Percentiles rank a stretch among this genome's conserved stretches.
These are phyloP conservation scores for Otis tarda DNA, from an alignment of 2,113 vertebrate genomes.

Conservation along the genomic window DNA sequence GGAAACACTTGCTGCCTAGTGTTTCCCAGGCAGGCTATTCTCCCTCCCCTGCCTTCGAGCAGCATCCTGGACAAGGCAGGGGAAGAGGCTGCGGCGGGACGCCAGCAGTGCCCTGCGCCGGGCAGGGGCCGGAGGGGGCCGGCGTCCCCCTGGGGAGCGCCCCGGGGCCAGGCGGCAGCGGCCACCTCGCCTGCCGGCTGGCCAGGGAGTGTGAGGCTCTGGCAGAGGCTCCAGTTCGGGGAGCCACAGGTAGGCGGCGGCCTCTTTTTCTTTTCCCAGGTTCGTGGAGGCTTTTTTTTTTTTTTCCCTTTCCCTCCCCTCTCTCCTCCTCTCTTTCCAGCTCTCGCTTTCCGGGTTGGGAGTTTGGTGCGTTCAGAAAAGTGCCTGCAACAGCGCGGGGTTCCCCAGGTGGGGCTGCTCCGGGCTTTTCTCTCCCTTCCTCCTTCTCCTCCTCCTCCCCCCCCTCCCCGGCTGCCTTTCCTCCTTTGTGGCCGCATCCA, in stretches of 20 bases:
- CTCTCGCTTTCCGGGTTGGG: conserved; percentile 56
- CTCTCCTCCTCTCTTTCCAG: neutral
- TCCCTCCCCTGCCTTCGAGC: neutral
- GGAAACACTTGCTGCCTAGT: too few relatives aligned
- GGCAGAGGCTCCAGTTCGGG: conserved; percentile 15
- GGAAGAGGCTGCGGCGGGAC: neutral
- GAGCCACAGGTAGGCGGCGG: conserved; percentile 71
- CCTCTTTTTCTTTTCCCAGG: conserved; percentile 33
- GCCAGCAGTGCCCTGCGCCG: too few relatives aligned
- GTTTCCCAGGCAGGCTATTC: neutral
- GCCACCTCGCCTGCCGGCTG: neutral
- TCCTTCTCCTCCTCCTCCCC: neutral
- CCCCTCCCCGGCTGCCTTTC: neutral
- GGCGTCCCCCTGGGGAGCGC: neutral
- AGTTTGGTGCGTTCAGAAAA: neutral
- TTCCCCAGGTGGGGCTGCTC: conserved; percentile 74
- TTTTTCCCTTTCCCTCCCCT: neutral
- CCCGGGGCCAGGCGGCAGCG: neutral
- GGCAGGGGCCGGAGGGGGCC: neutral
- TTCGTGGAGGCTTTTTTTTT: neutral
- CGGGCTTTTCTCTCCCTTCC: conserved; percentile 21
- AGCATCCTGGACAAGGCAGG: neutral
- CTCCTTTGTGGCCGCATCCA: conserved; percentile 52
- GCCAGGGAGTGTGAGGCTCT: neutral
- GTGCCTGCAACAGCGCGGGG: conserved; percentile 17